Evolutionary conservation across 2,797 vertebrate species (phyloP), one percentile per base, ranked within the genome.

Genomic region (Esox lucius): DNA sequence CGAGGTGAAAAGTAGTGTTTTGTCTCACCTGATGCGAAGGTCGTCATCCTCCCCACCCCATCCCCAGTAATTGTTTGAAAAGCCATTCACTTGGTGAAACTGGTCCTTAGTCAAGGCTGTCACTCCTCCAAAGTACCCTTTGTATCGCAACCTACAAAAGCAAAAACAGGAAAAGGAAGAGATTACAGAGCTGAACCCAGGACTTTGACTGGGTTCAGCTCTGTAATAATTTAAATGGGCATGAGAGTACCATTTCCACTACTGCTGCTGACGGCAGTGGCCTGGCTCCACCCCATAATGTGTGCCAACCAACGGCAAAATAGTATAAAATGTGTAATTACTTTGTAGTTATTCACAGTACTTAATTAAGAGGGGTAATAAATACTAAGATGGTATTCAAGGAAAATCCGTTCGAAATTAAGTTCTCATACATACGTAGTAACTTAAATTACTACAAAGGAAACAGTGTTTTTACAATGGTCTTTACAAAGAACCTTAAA

Each of bases 41-140:
- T 99, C 98, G 1, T 99, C 97, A 19, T 99, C 98, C 91, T 99
- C 98, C 82, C 95, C 97, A 33, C 98, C 98, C 97, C 98, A 99
- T 53, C 98, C 98, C 98, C 98, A 99, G 93, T 99, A 99, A 56
- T 82, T 93, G 93, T 99, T 99, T 72, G 98, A 96, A 89, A 99
- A 99, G 82, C 98, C 97, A 78, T 99, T 99, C 71, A 98, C 96
- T 87, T 89, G 91, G 76, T 81, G 83, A 89, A 99, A 98, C 71
- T 99, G 98, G 1, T 96, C 93, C 89, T 81, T 94, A 73, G 94
- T 96, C 93, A 99, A 89, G 69, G 96, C 97, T 61, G 97, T 97
- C 70, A 98, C 98, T 39, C 97, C 98, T 78, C 98, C 98, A 87
- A 99, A 99, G 90, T 99, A 99, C 7, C 95, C 96, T 73, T 88